Conservation (phyloP, 2,888 invertebrate genomes). For the Saturnia japonica region DNA sequence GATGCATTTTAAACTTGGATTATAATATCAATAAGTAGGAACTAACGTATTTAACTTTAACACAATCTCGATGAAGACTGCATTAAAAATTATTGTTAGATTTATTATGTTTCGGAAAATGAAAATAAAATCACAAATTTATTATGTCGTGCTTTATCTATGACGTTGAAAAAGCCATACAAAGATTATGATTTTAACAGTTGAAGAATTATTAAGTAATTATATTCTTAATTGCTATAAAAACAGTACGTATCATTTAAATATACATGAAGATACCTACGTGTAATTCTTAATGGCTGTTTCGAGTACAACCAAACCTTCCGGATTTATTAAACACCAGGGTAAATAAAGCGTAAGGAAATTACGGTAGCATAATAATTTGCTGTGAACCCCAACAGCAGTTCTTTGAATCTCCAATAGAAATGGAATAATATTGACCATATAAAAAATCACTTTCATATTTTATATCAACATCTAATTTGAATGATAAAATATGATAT, state of each 20-base stretch:
- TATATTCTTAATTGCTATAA: background rate
- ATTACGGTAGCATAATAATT: background rate
- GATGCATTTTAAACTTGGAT: constrained; percentile 11
- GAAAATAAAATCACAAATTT: background rate
- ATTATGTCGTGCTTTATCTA: background rate
- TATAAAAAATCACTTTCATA: background rate
- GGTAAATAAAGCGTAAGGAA: background rate
- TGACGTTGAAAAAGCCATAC: background rate
- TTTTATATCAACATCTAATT: background rate
- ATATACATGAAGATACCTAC: background rate
- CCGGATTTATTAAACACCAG: background rate
- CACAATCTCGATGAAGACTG: constrained; percentile 2
- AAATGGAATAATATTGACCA: background rate
- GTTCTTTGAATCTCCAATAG: background rate
- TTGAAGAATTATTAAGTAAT: background rate
- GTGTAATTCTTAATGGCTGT: background rate
- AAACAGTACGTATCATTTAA: background rate
- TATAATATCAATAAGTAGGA: background rate
- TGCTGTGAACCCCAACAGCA: background rate
- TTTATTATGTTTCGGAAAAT: background rate
- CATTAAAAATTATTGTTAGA: background rate
- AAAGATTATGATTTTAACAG: background rate
- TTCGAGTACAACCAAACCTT: background rate
- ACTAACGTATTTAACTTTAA: background rate
- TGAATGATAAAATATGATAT: background rate